Evolutionary conservation across 92 coral and sea anemone species (phyloP).

Genomic region (Porites rus): DNA sequence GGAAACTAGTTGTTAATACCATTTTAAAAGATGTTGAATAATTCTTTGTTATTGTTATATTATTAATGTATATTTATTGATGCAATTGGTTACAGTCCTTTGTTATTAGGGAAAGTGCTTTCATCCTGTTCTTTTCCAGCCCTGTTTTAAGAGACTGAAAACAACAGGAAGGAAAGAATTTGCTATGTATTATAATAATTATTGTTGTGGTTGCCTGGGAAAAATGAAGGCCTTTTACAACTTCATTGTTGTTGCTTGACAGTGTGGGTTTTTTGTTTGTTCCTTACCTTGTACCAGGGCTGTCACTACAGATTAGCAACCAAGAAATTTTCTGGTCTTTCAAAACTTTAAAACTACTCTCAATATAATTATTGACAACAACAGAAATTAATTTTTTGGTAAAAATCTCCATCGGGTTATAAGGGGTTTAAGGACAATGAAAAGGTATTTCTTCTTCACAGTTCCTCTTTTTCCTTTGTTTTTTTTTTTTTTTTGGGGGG

Average conservation of each 20-base stretch:
- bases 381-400: too few relatives aligned
- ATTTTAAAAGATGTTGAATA: constrained; percentile 41
- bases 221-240: not conserved
- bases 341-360: too few relatives aligned
- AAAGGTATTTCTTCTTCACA: too few relatives aligned
- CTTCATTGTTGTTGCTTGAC: not conserved
- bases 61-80: constrained; percentile 47
- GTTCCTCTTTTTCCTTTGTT: too few relatives aligned
- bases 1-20: constrained; percentile 42
- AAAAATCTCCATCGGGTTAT: too few relatives aligned
- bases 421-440: too few relatives aligned
- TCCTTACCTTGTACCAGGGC: too few relatives aligned
- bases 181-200: not conserved
- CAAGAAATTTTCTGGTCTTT: too few relatives aligned
- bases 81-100: not conserved
- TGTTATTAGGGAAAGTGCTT: not conserved
- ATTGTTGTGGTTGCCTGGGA: not conserved
- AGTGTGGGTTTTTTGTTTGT: not conserved
- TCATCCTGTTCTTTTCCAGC: not conserved
- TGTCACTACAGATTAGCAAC: too few relatives aligned
- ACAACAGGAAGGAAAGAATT: not conserved
- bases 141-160: not conserved
- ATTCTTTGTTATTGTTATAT: constrained; percentile 9
- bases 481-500: too few relatives aligned
- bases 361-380: too few relatives aligned